Evolutionary conservation across 2,888 invertebrate genomes (phyloP), one percentile per base, ranked within the genome.

Genomic region (Catonia carolina): DNA sequence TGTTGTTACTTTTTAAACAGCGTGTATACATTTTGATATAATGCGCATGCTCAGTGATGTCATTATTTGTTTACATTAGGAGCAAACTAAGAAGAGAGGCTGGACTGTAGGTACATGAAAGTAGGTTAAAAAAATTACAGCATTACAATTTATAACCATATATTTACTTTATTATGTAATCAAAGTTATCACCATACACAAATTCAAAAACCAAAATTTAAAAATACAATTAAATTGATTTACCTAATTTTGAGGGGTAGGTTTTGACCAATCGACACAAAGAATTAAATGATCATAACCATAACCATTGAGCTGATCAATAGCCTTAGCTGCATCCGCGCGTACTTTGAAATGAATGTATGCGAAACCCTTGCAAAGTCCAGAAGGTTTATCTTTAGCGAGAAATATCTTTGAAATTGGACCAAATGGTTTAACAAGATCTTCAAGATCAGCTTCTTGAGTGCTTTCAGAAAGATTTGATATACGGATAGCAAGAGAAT

Each of bases 191-290:
- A n/a, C n/a, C n/a, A n/a, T n/a, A n/a, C n/a, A n/a, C n/a, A n/a
- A n/a, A n/a, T n/a, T n/a, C n/a, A n/a, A n/a, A n/a, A n/a, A n/a
- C n/a, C n/a, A n/a, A n/a, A n/a, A n/a, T n/a, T n/a, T n/a, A n/a
- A n/a, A n/a, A n/a, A n/a, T n/a, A n/a, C n/a, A n/a, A n/a, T n/a
- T n/a, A n/a, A n/a, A n/a, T n/a, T n/a, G n/a, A n/a, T n/a, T n/a
- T n/a, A n/a, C n/a, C n/a, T 27, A 27, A 27, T 45, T 45, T 23
- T 45, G 45, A 8, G 18, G 18, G 5, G 45, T 14, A 7, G 45
- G 90, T 71, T 95, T 97, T 1, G 97, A 96, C 97, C 97, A 98
- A 76, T 98, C 97, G n/a, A 97, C 99, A 73, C 85, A 93, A 53
- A 99, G 78, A 73, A 99, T 99, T 66, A 99, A 83, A 77, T 99